phyloP scores from a whole-genome alignment of 2,113 vertebrate genomes.

The Eleginops maclovinus region DNA sequence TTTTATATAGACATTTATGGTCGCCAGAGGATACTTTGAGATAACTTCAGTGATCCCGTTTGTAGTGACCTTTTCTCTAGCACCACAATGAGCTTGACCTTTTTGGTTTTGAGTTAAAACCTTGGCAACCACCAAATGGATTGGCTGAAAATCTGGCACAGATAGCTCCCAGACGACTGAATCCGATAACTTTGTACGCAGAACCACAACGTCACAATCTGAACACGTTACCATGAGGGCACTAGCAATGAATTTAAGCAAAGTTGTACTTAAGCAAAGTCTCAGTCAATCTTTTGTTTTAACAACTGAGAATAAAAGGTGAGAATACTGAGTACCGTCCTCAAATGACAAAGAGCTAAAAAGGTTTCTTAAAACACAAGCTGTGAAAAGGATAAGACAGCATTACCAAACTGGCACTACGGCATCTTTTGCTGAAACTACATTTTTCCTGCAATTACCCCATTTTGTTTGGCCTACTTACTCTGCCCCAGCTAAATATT shows the following conservation, averaged over 20 bases:
- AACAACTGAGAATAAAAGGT: constrained; percentile 10
- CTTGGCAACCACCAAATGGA: neutral
- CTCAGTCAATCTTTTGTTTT: neutral
- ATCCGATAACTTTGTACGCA: neutral
- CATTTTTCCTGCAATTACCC: constrained; percentile 52
- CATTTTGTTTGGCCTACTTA: constrained; percentile 70
- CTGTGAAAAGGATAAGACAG: constrained; percentile 5
- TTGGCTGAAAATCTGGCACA: neutral
- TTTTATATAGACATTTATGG: neutral
- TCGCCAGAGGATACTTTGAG: neutral
- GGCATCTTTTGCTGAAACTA: constrained; percentile 55
- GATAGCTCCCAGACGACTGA: neutral
- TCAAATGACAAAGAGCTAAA: neutral
- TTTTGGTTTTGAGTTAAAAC: neutral
- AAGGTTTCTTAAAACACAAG: constrained; percentile 27
- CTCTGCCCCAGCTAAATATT: constrained; percentile 63
- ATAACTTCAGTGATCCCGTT: neutral
- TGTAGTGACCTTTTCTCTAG: neutral
- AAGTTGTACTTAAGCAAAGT: neutral
- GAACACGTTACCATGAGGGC: constrained; percentile 7
- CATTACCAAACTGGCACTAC: constrained; percentile 23
- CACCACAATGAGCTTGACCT: neutral
- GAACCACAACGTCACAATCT: neutral
- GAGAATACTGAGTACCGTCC: constrained; percentile 3
- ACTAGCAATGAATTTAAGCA: constrained; percentile 1